Evolutionary conservation across 2,113 vertebrate species (phyloP).

Genomic region (Etheostoma cragini): DNA sequence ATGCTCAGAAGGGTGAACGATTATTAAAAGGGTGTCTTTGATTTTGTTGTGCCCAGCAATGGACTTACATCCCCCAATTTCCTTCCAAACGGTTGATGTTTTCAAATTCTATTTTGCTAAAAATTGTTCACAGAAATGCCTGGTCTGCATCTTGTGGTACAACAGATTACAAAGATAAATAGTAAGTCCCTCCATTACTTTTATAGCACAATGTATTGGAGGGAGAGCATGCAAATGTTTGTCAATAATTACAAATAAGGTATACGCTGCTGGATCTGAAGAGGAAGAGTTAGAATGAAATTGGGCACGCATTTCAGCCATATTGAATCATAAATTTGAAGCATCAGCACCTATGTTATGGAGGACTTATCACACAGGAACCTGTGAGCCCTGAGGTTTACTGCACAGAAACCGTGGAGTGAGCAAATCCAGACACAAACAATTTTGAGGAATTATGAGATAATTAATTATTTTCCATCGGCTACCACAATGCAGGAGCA

Average conservation of each 20-base stretch:
- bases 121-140: background rate
- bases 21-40: constrained; percentile 5
- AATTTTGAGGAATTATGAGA: constrained; percentile 6
- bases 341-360: constrained; percentile 12
- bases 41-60: background rate
- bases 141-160: background rate
- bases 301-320: background rate
- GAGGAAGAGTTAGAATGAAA: background rate
- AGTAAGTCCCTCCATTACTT: background rate
- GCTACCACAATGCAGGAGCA: background rate
- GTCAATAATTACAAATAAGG: background rate
- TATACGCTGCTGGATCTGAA: background rate
- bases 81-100: background rate
- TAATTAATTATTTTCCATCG: background rate
- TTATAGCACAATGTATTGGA: background rate
- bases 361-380: background rate
- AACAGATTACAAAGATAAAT: background rate
- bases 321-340: background rate
- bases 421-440: background rate
- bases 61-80: background rate
- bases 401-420: background rate
- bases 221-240: background rate
- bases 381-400: background rate
- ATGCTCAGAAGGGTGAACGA: constrained; percentile 3
- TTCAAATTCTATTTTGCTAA: background rate